Evolutionary conservation across 2,797 vertebrate species (phyloP), one percentile per base, ranked within the genome.

Genomic region (Acanthurus leucopareius): DNA sequence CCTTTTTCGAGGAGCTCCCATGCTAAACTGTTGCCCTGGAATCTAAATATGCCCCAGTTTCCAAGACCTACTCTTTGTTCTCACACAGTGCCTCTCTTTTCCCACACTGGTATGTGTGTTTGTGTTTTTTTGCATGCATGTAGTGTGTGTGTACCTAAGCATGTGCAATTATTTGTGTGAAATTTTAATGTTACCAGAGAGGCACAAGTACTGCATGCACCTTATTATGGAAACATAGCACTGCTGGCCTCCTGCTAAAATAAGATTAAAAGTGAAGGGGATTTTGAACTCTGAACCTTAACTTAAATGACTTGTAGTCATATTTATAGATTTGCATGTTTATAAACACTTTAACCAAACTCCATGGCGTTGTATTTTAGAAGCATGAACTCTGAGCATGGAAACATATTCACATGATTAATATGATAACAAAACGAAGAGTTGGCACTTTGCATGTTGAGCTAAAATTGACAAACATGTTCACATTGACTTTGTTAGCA

Each of bases 21-120:
- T 69, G 28, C 69, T 82, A 79, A 89, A 88, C 86, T 82, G 60
- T 79, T 90, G 77, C 32, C 88, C 90, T 72, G 87, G 86, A 93
- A 87, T 81, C 22, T 10, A 57, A 69, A 20, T 52, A 48, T 90
- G 87, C 40, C 89, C 88, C 68, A 76, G 78, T 91, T 91, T 90
- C 63, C 70, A 57, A 58, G 68, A 47, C 63, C n/a, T 60, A 42
- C 68, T 51, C 67, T 88, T 86, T 84, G 68, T 83, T 48, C 64
- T 72, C 69, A 52, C 58, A 59, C 58, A 10, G 63, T 62, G 40
- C n/a, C 45, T 75, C 53, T 73, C 28, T 28, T 62, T 60, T 40
- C 56, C 49, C 14, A 2, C 61, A n/a, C 69, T 35, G 7, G 2
- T 47, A 19, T 66, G 25, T 65, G 10, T 38, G 19, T 59, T 16